phyloP scores from a whole-genome alignment of 2,888 invertebrate genomes.

The Sclerodermus sp. region DNA sequence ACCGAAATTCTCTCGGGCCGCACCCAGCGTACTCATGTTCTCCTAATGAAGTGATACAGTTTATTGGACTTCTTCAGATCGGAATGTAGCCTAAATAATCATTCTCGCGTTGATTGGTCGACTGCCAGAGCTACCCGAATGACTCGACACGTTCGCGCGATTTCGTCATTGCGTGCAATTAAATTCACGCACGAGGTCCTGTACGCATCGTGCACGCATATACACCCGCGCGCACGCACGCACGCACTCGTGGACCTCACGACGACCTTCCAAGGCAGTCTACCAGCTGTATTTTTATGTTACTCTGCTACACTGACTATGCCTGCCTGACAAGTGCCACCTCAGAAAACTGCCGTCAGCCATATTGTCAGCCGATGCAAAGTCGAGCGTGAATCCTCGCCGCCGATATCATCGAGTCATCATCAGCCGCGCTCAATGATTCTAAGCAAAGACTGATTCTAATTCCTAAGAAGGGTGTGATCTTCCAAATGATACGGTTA shows the following conservation, averaged over 20 bases:
- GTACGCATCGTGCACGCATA: background rate
- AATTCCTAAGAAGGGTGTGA: no score
- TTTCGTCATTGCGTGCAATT: background rate
- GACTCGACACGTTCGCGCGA: background rate
- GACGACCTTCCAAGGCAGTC: background rate
- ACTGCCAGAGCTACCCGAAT: background rate
- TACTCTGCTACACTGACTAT: slow-evolving; percentile 43
- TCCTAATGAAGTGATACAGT: slow-evolving; percentile 54
- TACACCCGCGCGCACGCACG: slow-evolving; percentile 2
- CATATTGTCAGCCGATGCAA: no score
- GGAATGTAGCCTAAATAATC: slow-evolving; percentile 45
- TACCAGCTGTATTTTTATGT: slow-evolving; percentile 44
- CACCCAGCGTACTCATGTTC: slow-evolving; percentile 28
- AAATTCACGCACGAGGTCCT: background rate
- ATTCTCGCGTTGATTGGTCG: slow-evolving; percentile 22
- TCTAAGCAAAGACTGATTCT: no score
- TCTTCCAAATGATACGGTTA: no score
- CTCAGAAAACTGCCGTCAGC: no score
- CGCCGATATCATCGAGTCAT: no score
- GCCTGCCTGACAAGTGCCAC: slow-evolving; percentile 40
- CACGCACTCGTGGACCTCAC: background rate
- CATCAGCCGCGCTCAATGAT: no score
- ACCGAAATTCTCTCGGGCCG: slow-evolving; percentile 16
- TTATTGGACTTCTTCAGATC: slow-evolving; percentile 55
- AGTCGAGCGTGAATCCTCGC: no score